Percentiles rank a stretch among this genome's conserved stretches.
phyloP scores from a whole-genome alignment of 2,113 vertebrate genomes.

The Brevimyrus niger region DNA sequence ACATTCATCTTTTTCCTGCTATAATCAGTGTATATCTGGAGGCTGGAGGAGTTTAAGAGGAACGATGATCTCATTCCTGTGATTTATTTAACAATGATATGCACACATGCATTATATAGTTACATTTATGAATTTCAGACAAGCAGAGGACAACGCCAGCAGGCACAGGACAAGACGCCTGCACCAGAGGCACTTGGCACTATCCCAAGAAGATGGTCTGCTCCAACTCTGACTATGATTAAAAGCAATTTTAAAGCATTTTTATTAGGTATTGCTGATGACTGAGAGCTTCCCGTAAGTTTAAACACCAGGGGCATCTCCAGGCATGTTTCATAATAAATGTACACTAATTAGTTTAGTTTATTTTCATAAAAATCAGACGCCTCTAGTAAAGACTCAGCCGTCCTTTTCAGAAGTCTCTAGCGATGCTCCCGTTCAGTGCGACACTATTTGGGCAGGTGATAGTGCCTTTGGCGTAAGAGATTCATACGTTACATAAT shows the following conservation, averaged over 20 bases:
- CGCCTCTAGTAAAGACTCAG: neutral
- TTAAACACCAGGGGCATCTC: neutral
- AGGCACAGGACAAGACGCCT: neutral
- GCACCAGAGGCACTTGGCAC: neutral
- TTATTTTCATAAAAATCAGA: neutral
- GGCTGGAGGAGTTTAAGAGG: neutral
- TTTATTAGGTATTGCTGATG: neutral
- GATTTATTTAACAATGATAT: neutral
- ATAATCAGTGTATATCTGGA: neutral
- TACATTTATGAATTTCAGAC: neutral
- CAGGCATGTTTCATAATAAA: neutral
- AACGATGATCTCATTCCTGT: neutral
- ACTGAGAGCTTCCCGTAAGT: neutral
- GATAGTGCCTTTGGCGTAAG: neutral
- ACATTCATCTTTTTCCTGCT: neutral
- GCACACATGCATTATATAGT: neutral
- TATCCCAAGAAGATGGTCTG: neutral
- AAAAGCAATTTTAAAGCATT: neutral
- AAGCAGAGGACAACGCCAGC: neutral
- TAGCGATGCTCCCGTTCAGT: neutral
- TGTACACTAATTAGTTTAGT: neutral
- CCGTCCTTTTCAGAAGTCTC: neutral
- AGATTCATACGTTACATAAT: neutral
- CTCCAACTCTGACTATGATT: neutral
- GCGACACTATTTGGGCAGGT: neutral